Evolutionary conservation across 2,797 vertebrate genomes (phyloP), one percentile per base, ranked within the genome.

Genomic region (Ataeniobius toweri): DNA sequence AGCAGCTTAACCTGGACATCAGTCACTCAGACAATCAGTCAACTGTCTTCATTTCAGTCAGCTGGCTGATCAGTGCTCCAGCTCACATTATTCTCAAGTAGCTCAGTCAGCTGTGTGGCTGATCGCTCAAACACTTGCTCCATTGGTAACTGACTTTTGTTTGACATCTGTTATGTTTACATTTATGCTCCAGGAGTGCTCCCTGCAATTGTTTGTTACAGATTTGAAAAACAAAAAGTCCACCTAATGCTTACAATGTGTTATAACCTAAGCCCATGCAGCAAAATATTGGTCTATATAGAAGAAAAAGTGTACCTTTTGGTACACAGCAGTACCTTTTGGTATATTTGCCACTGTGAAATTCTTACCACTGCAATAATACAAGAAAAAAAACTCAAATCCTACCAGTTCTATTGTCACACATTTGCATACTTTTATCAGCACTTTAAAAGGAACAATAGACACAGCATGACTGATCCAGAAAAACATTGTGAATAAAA

Each of bases 1-100:
- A 46, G 82, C 82, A 83, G 83, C 81, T 79, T 82, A 48, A 78
- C 80, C 68, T 83, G 80, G 73, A 81, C 72, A 88, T 84, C 82
- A 86, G 77, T 89, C 84, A 86, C 81, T 89, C 83, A 89, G 74
- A 63, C 79, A 63, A 67, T 82, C 87, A 85, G 73, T 89, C 86
- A 88, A 71, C 83, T 79, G 85, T 79, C 81, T 77, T 75, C 1
- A 85, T 75, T 86, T 88, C 86, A 80, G 68, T 88, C 87, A 88
- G 75, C 48, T n/a, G 0, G 67, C 55, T 74, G 74, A 88, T 91
- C 82, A 36, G 65, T 65, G 77, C 39, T n/a, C 5, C 28, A 14
- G 72, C 75, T 81, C 75, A 73, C 46, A 20, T 79, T 63, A 12
- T n/a, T 68, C 73, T 41, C 81, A 71, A 83, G 75, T 88, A 78